Evolutionary conservation across 2,113 vertebrate species (phyloP), one percentile per base, ranked within the genome.

Genomic region (Physeter macrocephalus): DNA sequence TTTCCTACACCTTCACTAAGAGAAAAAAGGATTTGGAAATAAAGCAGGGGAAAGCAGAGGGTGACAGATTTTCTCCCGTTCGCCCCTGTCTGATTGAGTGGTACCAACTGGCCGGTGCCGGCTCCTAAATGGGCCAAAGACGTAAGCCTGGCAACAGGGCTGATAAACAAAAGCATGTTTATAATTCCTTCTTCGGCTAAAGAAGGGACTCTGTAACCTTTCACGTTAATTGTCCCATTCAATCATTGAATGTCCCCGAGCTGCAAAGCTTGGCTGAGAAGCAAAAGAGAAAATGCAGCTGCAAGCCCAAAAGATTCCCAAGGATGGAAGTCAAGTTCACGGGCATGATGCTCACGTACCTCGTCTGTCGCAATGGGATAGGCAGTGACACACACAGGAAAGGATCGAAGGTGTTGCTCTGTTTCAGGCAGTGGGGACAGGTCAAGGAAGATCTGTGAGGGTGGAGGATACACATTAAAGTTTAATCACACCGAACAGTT

Each of bases 391-490:
- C 99, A 57, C 99, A 99, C 84, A 99, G 98, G 98, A 99, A 99
- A 0, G 99, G 99, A 96, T 99, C 99, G 0, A 99, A 99, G 96
- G 99, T 99, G 99, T 99, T 99, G 99, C 99, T 99, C 98, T 99
- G 99, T 96, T 99, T 99, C 98, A 98, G 99, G 98, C 99, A 99
- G 97, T 99, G 99, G 66, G 99, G 99, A 94, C 99, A 99, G 2
- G 99, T 99, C 98, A 99, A 97, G 66, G 99, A 99, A 46, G 99
- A 99, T 97, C 99, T 99, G 98, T 99, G 99, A 77, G 64, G 80
- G 29, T 39, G 49, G 46, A 94, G 39, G 27, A 80, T 21, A 86
- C n/a, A 89, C 31, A 11, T 4, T 2, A 20, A 20, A 13, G 39
- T 11, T 31, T 43, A 27, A 57, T 67, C n/a, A 21, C 27, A 10